Percentiles rank a stretch among this genome's conserved stretches.
Conservation (phyloP, 2,888 invertebrate species). For the Ditylenchus weischeri region DNA sequence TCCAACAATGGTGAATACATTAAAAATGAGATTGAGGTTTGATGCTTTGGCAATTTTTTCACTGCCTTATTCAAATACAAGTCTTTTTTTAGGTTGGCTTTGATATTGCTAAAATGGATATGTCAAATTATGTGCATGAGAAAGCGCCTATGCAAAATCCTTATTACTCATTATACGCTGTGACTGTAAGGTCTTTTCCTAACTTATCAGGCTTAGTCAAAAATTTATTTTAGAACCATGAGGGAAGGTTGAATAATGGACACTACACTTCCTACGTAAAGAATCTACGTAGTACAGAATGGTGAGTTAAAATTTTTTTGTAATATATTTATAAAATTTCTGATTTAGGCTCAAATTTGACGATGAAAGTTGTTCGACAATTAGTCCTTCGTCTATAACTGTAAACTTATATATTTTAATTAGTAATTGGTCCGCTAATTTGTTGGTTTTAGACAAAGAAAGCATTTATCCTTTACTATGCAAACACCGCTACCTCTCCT, state of each 20-base stretch:
- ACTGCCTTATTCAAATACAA: too few species aligned
- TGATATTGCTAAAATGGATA: constrained; percentile 36
- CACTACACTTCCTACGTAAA: constrained; percentile 51
- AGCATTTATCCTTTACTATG: constrained; percentile 42
- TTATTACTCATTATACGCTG: constrained; percentile 45
- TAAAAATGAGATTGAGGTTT: constrained; percentile 42
- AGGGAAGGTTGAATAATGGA: constrained; percentile 47
- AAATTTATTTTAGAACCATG: constrained; percentile 42
- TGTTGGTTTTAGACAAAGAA: constrained; percentile 38
- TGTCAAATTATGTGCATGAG: constrained; percentile 40
- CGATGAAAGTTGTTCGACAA: constrained; percentile 39
- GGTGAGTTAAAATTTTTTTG: neutral
- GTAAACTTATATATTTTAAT: constrained; percentile 19
- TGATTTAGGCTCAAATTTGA: constrained; percentile 40
- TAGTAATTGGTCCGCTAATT: too few species aligned
- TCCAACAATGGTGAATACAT: constrained; percentile 40
- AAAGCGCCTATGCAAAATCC: constrained; percentile 23
- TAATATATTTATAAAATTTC: too few species aligned
- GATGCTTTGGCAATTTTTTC: too few species aligned
- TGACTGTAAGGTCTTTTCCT: constrained; percentile 42
- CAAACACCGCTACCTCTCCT: neutral
- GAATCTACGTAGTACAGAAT: constrained; percentile 26
- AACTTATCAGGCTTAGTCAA: neutral
- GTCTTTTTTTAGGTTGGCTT: constrained; percentile 42
- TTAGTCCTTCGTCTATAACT: constrained; percentile 15